Percentiles rank a stretch among this genome's conserved stretches.
Conservation (phyloP, 2,797 vertebrate species). For the Diceros bicornis region DNA sequence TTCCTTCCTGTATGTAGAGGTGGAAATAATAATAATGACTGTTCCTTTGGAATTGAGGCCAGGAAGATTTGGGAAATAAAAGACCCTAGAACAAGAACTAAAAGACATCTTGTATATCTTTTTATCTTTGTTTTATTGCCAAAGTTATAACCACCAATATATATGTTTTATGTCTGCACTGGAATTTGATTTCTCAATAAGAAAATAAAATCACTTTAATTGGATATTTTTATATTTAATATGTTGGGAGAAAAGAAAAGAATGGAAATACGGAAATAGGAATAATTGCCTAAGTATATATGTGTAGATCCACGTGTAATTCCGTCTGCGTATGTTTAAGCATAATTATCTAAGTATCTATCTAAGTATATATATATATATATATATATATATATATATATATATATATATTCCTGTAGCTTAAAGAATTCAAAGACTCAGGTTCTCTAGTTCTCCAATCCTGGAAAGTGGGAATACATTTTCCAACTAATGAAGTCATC, state of each 20-base stretch:
- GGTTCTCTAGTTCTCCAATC: background rate
- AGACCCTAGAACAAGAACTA: background rate
- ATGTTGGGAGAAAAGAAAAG: background rate
- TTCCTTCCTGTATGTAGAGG: background rate
- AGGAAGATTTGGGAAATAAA: background rate
- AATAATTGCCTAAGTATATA: background rate
- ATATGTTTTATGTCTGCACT: background rate
- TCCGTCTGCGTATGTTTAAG: background rate
- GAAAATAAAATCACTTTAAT: conserved; percentile 7
- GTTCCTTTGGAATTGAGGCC: background rate
- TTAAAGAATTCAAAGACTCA: background rate
- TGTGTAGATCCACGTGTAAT: background rate
- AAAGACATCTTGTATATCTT: background rate
- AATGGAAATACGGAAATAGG: background rate
- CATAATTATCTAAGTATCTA: background rate
- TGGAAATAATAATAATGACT: background rate
- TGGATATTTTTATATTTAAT: background rate
- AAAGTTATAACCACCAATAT: background rate
- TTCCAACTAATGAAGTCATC: background rate
- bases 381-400: background rate
- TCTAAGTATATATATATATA: background rate
- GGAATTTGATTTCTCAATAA: conserved; percentile 30
- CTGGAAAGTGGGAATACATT: background rate
- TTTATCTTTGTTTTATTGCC: background rate
- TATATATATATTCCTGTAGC: background rate